These are phyloP conservation scores for Sebastes variabilis DNA, from an alignment of 2,797 vertebrate species.

Conservation along the genomic window DNA sequence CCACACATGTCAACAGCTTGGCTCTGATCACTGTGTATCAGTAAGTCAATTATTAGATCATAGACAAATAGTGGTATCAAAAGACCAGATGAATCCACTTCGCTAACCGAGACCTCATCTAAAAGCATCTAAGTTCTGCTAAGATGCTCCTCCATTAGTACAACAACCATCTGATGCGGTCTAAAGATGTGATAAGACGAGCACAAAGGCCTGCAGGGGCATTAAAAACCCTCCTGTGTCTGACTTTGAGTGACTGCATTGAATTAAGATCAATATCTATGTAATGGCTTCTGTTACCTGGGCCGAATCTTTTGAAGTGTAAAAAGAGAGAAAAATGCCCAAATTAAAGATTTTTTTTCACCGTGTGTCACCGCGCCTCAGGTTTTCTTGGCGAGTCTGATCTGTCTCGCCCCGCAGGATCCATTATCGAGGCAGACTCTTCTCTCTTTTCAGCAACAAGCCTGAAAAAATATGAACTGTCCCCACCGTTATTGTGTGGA, in stretches of 20 bases:
- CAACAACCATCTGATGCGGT: constrained; percentile 39
- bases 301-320: constrained; percentile 39
- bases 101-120: not conserved
- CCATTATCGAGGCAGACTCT: constrained; percentile 2
- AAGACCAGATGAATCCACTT: not conserved
- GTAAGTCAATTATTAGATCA: not conserved
- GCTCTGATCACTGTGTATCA: not conserved
- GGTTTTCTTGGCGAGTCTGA: not conserved
- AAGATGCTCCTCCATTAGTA: constrained; percentile 17
- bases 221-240: constrained; percentile 6
- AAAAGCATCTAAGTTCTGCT: not conserved
- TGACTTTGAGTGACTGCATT: constrained; percentile 63
- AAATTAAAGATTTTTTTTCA: constrained; percentile 43
- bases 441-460: constrained; percentile 32
- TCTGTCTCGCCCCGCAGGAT: not conserved
- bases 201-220: constrained; percentile 52
- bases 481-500: constrained; percentile 27
- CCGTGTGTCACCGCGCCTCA: constrained; percentile 2
- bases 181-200: constrained; percentile 52
- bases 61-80: not conserved
- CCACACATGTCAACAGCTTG: not conserved
- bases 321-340: constrained; percentile 6
- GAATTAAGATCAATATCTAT: constrained; percentile 70
- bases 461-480: constrained; percentile 35
- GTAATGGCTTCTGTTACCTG: constrained; percentile 51